These are phyloP conservation scores for Campoplex capitator DNA, from an alignment of 2,888 invertebrate genomes.

Conservation along the genomic window DNA sequence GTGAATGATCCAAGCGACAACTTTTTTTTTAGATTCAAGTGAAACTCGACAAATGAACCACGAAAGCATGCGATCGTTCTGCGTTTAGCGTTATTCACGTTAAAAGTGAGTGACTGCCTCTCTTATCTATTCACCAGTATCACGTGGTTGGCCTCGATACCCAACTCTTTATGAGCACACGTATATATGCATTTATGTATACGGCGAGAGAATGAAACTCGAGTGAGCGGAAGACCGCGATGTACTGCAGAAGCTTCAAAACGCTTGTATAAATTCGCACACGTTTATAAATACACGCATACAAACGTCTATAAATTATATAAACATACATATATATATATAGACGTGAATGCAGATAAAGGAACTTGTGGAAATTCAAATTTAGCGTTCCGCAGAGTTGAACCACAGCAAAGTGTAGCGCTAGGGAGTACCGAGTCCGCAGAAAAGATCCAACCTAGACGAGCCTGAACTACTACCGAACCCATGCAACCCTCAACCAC, in stretches of 20 bases:
- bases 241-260: conserved; percentile 29
- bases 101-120: neutral
- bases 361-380: conserved; percentile 60
- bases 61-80: neutral
- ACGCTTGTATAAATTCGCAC: neutral
- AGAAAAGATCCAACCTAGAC: conserved; percentile 35
- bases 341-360: neutral
- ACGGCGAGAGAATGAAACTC: conserved; percentile 40
- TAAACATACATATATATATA: neutral
- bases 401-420: conserved; percentile 44
- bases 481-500: conserved; percentile 15
- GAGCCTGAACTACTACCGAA: conserved; percentile 20
- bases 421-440: conserved; percentile 19
- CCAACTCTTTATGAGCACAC: neutral
- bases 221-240: conserved; percentile 54
- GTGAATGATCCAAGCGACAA: neutral
- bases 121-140: neutral
- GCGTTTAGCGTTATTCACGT: neutral
- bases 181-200: neutral
- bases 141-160: conserved; percentile 1
- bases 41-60: neutral
- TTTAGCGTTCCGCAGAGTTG: conserved; percentile 60
- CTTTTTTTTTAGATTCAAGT: neutral
- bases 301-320: neutral
- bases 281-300: neutral